Percentiles rank a stretch among this genome's conserved stretches.
These are phyloP conservation scores for Oceanodroma tethys DNA, from an alignment of 2,113 vertebrate genomes.

Conservation along the genomic window DNA sequence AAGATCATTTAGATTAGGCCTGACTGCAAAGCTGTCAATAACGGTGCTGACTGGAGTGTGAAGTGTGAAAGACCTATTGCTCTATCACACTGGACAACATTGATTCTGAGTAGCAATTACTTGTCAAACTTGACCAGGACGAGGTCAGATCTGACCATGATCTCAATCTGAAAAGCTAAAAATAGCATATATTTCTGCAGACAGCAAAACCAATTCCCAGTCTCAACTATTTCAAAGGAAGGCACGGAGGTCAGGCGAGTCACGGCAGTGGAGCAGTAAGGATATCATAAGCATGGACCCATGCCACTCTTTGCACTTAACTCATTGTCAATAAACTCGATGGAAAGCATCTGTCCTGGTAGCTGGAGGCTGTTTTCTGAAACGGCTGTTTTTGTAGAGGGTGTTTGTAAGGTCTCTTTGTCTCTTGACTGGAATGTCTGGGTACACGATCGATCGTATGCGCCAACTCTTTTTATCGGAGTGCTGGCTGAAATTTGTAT, in stretches of 20 bases:
- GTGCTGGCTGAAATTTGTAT: not conserved
- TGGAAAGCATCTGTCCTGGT: not conserved
- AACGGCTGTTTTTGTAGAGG: not conserved
- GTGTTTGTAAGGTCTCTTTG: not conserved
- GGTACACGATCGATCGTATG: rapidly evolving
- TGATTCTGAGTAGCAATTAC: not conserved
- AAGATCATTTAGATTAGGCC: not conserved
- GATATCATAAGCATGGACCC: not conserved
- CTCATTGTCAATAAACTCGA: not conserved
- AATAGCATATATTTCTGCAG: not conserved
- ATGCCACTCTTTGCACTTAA: not conserved
- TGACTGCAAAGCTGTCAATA: not conserved
- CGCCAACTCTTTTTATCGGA: not conserved
- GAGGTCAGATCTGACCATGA: not conserved
- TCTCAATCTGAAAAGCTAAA: not conserved
- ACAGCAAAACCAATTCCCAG: not conserved
- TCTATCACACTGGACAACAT: not conserved
- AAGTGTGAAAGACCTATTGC: not conserved
- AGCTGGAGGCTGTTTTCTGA: slow-evolving; percentile 5
- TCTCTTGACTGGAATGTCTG: not conserved
- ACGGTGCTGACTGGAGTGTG: rapidly evolving
- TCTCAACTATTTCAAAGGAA: not conserved
- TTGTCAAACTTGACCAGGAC: not conserved
- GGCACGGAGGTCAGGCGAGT: not conserved
- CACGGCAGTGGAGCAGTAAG: not conserved